These are phyloP conservation scores for Lasiurus borealis DNA, from an alignment of 2,113 vertebrate species.

Conservation along the genomic window DNA sequence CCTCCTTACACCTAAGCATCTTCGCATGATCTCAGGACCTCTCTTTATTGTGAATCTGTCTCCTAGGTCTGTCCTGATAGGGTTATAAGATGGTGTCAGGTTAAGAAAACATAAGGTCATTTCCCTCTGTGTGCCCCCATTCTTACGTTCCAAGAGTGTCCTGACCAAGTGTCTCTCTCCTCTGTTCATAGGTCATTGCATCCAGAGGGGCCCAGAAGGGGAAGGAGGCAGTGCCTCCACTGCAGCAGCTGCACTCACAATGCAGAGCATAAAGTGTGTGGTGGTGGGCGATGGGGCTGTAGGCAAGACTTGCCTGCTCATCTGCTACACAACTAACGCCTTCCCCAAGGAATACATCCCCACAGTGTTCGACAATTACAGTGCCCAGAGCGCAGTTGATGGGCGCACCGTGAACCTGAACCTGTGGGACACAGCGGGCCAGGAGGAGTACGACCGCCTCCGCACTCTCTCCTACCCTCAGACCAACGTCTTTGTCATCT, in stretches of 20 bases:
- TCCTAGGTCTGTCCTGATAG: background rate
- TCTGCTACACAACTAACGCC: constrained; percentile 96
- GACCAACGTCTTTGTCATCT: constrained; percentile 94
- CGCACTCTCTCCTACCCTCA: constrained; percentile 89
- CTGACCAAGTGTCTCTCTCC: constrained; percentile 48
- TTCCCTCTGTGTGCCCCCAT: background rate
- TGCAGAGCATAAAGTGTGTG: constrained; percentile 97
- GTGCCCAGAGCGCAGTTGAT: constrained; percentile 93
- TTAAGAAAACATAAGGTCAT: constrained; percentile 6
- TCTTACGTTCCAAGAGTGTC: constrained; percentile 25
- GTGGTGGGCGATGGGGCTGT: constrained; percentile 95
- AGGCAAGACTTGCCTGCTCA: constrained; percentile 95
- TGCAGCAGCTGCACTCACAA: constrained; percentile 70
- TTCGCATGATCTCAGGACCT: background rate
- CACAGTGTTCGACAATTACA: constrained; percentile 97
- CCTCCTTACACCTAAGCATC: background rate
- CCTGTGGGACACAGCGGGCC: constrained; percentile 96
- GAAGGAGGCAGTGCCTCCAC: constrained; percentile 78
- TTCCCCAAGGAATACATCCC: constrained; percentile 97
- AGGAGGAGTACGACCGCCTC: constrained; percentile 81
- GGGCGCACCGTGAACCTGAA: constrained; percentile 92
- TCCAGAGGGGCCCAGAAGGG: constrained; percentile 62
- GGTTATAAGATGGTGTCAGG: background rate
- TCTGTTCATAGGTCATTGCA: constrained; percentile 67
- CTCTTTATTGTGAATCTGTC: background rate